Evolutionary conservation across 2,888 invertebrate genomes (phyloP), one percentile per base, ranked within the genome.

Genomic region (Pharmacophagus antenor): DNA sequence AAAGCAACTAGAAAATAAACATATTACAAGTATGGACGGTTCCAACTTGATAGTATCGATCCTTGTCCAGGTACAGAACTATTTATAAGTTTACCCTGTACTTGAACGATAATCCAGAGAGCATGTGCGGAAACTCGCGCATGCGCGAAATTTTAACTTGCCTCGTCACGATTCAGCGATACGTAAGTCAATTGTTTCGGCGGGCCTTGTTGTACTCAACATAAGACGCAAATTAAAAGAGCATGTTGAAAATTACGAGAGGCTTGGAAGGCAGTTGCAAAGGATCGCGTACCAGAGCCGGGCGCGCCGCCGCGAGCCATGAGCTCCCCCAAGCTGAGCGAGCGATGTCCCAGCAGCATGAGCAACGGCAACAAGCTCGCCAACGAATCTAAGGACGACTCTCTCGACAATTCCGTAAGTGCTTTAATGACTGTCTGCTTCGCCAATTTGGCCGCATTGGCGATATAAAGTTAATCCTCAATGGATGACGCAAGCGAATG

Each of bases 301-400:
- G 67, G 31, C 53, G 50, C 63, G 63, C 53, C 58, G 21, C 48
- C 53, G 60, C 50, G 61, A 56, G 67, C 54, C 51, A 88, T 89
- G 88, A 88, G 84, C 69, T 90, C 89, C n/a, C 89, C 89, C 3
- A 89, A 88, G 67, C 71, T 87, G 20, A 85, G 78, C 66, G 88
- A 87, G 68, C 74, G 85, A 73, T 88, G 88, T 65, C 73, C 78
- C 21, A 88, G 85, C 70, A 82, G 77, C 50, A 73, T 86, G 74
- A 85, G 85, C 72, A 87, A 84, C 62, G 79, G 84, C 50, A 85
- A 83, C 62, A 88, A 86, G 71, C 73, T 86, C 7, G 80, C 67
- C 70, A 76, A 74, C 60, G 89, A 89, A 25, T 77, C 77, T 1
- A 88, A 88, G 63, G 88, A 88, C 62, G 88, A 90, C 54, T 89